A percentile compares a stretch with the other conserved stretches of the same genome.
phyloP scores from a whole-genome alignment of 2,113 vertebrate genomes.

The Rhynchomys soricoides region DNA sequence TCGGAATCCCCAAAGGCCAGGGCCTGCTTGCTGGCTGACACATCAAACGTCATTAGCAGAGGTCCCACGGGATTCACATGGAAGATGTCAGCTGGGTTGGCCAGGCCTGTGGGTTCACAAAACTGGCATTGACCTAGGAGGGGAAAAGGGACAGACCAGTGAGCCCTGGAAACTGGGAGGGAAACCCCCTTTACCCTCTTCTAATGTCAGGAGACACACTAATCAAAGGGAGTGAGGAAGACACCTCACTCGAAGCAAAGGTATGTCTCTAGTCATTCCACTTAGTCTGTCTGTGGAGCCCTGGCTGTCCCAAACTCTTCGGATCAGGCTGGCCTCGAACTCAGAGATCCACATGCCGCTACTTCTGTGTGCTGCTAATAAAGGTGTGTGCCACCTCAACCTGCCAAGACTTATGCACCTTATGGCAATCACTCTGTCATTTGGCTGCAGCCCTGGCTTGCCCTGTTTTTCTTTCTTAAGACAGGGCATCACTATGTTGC shows the following conservation, averaged over 20 bases:
- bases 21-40: constrained; percentile 96
- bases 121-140: constrained; percentile 96
- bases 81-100: constrained; percentile 96
- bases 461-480: background rate
- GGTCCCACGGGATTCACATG: constrained; percentile 98
- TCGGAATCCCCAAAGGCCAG: constrained; percentile 97
- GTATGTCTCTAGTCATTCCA: background rate
- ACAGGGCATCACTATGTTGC: background rate
- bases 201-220: background rate
- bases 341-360: background rate
- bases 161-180: background rate
- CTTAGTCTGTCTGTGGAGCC: too few relatives aligned
- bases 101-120: constrained; percentile 97
- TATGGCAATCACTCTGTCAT: background rate
- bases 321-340: background rate
- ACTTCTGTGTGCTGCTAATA: background rate
- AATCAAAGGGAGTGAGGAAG: background rate
- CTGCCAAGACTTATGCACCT: background rate
- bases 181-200: background rate
- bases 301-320: too few relatives aligned
- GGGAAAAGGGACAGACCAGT: rapidly evolving
- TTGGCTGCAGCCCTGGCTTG: background rate
- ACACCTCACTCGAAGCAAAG: background rate
- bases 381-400: background rate
- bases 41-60: constrained; percentile 96